phyloP scores from a whole-genome alignment of 2,113 vertebrate species.

The Nycticryphes semicollaris region DNA sequence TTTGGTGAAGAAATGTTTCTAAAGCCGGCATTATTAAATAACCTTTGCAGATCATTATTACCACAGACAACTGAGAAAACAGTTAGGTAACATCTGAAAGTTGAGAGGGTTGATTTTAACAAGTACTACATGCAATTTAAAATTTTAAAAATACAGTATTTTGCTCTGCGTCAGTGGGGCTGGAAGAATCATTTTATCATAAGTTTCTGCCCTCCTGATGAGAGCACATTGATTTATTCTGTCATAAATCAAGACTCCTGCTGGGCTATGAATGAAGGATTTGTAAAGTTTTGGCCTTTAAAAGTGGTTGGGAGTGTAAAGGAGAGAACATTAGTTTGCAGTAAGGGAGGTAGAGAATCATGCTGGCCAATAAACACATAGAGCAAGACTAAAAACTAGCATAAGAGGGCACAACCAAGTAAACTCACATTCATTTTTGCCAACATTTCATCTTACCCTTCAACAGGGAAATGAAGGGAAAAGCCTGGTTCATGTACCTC shows the following conservation, averaged over 20 bases:
- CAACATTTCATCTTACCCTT: background rate
- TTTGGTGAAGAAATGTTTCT: background rate
- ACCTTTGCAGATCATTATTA: background rate
- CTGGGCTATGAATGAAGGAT: conserved; percentile 42
- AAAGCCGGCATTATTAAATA: background rate
- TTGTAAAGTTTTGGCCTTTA: conserved; percentile 55
- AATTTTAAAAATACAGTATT: conserved; percentile 43
- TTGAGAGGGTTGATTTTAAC: background rate
- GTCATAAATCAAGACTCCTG: conserved; percentile 50
- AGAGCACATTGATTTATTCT: conserved; percentile 47
- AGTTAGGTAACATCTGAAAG: conserved; percentile 5
- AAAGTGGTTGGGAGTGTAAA: background rate
- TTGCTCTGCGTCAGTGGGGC: background rate
- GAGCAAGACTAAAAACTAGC: background rate
- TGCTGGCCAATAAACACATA: conserved; percentile 26
- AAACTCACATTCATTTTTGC: background rate
- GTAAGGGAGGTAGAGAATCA: background rate
- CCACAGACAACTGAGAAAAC: background rate
- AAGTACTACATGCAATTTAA: background rate
- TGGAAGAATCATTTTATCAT: conserved; percentile 51
- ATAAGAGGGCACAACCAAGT: background rate
- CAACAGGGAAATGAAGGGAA: background rate
- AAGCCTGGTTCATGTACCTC: background rate
- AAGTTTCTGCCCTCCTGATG: conserved; percentile 11
- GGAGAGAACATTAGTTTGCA: conserved; percentile 15